These are phyloP conservation scores for Polyommatus iphigenia DNA, from an alignment of 2,888 invertebrate genomes.

Conservation along the genomic window DNA sequence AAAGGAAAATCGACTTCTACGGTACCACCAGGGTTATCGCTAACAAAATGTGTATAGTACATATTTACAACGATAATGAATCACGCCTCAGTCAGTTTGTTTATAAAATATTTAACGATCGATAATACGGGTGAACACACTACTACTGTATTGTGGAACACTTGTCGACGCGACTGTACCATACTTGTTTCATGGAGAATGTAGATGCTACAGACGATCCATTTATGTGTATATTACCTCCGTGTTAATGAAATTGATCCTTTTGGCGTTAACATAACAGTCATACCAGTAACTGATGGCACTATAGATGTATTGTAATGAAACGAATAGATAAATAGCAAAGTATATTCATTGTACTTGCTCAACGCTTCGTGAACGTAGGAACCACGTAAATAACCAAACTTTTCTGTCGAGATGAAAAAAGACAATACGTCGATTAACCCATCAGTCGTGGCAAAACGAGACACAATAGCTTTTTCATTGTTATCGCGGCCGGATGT, in stretches of 20 bases:
- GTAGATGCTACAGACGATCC: background rate
- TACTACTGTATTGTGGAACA: slow-evolving; percentile 3
- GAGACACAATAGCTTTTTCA: too few species aligned
- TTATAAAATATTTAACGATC: slow-evolving; percentile 28
- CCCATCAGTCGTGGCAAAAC: too few species aligned
- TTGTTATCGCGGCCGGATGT: too few species aligned
- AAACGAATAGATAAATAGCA: background rate
- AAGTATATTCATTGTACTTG: background rate
- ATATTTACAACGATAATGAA: slow-evolving; percentile 21
- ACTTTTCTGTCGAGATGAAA: background rate
- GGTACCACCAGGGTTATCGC: slow-evolving; percentile 6
- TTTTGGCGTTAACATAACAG: background rate
- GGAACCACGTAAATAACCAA: background rate
- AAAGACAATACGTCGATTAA: background rate
- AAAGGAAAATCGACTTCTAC: slow-evolving; percentile 14
- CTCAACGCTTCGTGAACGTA: background rate
- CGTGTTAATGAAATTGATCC: background rate
- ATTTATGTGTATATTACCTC: background rate
- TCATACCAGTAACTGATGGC: background rate
- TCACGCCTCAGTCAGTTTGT: slow-evolving; percentile 26
- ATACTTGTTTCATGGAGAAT: background rate
- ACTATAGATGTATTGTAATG: background rate
- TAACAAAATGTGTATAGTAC: slow-evolving; percentile 14
- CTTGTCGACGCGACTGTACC: slow-evolving; percentile 15
- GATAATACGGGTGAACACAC: slow-evolving; percentile 27